These are phyloP conservation scores for Netelia inedita DNA, from an alignment of 2,888 invertebrate genomes.

Conservation along the genomic window DNA sequence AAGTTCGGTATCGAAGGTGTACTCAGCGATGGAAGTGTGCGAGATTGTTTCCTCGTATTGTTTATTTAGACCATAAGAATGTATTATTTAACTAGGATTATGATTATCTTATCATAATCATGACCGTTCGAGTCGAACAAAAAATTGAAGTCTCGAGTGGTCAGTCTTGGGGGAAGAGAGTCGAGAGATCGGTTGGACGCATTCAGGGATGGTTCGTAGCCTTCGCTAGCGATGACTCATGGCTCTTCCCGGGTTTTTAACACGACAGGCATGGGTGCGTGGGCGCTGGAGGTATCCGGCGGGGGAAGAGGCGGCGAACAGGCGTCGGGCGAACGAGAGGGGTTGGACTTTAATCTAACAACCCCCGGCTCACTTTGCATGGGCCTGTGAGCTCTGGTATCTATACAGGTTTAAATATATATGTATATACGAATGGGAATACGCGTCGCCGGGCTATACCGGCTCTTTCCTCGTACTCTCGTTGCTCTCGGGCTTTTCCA, in stretches of 20 bases:
- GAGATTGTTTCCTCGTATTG: neutral
- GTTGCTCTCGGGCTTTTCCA: constrained; percentile 55
- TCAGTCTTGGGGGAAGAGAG: neutral
- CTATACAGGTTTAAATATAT: neutral
- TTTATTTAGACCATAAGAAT: neutral
- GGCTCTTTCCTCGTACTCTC: constrained; percentile 49
- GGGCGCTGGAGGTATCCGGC: constrained; percentile 80
- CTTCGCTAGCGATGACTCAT: constrained; percentile 80
- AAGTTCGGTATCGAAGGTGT: constrained; percentile 64
- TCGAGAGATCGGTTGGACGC: constrained; percentile 65
- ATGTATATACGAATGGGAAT: neutral
- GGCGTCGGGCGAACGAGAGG: constrained; percentile 76
- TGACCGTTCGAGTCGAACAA: neutral
- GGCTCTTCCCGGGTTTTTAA: constrained; percentile 82
- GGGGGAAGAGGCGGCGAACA: constrained; percentile 29
- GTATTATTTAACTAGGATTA: too few species aligned
- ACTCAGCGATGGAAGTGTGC: constrained; percentile 35
- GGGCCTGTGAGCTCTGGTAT: constrained; percentile 75
- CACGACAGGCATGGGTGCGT: constrained; percentile 72
- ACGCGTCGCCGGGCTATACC: neutral
- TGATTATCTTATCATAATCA: too few species aligned
- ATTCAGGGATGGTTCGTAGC: constrained; percentile 72
- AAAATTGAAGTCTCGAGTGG: neutral
- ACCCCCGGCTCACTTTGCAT: constrained; percentile 83
- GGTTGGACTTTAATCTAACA: constrained; percentile 84